Conservation (phyloP, 1,140 invertebrate species). For the Cheumatopsyche charites region DNA sequence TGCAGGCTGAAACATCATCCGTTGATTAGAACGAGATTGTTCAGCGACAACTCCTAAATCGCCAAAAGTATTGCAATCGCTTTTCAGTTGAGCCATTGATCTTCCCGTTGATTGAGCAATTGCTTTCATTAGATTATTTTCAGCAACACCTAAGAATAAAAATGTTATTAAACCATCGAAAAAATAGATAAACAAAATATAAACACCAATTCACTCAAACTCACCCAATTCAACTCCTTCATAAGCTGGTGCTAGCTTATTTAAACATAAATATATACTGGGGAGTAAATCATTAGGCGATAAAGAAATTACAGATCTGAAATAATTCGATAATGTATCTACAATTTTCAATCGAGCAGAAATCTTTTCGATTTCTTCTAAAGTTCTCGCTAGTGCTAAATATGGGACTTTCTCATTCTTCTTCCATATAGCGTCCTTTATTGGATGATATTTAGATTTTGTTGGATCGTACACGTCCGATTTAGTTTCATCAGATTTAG, state of each 20-base stretch:
- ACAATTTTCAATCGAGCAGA: conserved; percentile 92
- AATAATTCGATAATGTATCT: conserved; percentile 92
- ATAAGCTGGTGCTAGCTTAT: conserved; percentile 94
- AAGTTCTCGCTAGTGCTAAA: conserved; percentile 86
- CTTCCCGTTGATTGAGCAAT: conserved; percentile 92
- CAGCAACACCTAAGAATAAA: conserved; percentile 80
- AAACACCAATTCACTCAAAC: no score
- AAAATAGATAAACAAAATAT: no score
- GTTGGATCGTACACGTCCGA: conserved; percentile 73
- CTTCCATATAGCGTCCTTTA: conserved; percentile 90
- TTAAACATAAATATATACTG: conserved; percentile 94
- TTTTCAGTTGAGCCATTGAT: conserved; percentile 83
- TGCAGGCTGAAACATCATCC: conserved; percentile 83
- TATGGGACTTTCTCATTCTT: conserved; percentile 86
- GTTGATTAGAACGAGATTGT: conserved; percentile 85
- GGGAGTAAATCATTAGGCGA: conserved; percentile 87
- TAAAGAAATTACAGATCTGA: conserved; percentile 88
- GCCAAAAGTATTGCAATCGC: conserved; percentile 78
- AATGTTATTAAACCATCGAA: no score
- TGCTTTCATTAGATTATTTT: conserved; percentile 92
- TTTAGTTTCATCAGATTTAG: no score
- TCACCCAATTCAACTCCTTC: conserved; percentile 69
- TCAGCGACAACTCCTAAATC: conserved; percentile 95
- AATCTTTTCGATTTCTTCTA: conserved; percentile 89
- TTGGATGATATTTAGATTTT: conserved; percentile 82